A percentile compares a stretch with the other conserved stretches of the same genome.
Conservation (phyloP, 2,888 invertebrate genomes). For the Smittia sp. region DNA sequence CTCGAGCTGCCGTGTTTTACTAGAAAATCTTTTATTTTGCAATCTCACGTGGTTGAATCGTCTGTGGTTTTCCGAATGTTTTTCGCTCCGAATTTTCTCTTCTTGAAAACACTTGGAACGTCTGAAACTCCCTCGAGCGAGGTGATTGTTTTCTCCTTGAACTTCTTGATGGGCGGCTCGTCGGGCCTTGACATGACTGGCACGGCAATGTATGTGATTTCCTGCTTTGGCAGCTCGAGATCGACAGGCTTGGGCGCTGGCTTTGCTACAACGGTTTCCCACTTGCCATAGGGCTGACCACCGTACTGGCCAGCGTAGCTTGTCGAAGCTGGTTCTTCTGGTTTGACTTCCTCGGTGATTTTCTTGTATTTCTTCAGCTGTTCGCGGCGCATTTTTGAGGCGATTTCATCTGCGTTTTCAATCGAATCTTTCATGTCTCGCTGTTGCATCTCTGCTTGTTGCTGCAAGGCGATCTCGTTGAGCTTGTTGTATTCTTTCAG, state of each 20-base stretch:
- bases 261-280: conserved; percentile 60
- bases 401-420: conserved; percentile 55
- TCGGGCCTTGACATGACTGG: background rate
- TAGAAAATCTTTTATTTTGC: background rate
- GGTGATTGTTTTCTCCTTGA: conserved; percentile 51
- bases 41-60: conserved; percentile 19
- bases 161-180: conserved; percentile 51
- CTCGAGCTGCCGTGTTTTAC: background rate
- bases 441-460: conserved; percentile 55
- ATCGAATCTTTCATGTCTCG: conserved; percentile 53
- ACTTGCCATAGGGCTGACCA: conserved; percentile 71
- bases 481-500: conserved; percentile 63
- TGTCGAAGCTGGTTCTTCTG: conserved; percentile 48
- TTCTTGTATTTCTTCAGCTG: conserved; percentile 48
- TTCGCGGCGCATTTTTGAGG: conserved; percentile 53
- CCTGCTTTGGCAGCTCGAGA: conserved; percentile 66
- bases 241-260: conserved; percentile 56
- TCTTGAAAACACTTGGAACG: conserved; percentile 49
- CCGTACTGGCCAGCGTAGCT: conserved; percentile 59
- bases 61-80: conserved; percentile 49
- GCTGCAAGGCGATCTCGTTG: conserved; percentile 55
- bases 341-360: conserved; percentile 46
- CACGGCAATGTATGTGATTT: conserved; percentile 46
- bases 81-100: conserved; percentile 51
- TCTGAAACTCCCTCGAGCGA: conserved; percentile 44